A percentile compares a stretch with the other conserved stretches of the same genome.
Evolutionary conservation across 2,888 invertebrate genomes (phyloP).

Genomic region (Strigamia transsilvanica): DNA sequence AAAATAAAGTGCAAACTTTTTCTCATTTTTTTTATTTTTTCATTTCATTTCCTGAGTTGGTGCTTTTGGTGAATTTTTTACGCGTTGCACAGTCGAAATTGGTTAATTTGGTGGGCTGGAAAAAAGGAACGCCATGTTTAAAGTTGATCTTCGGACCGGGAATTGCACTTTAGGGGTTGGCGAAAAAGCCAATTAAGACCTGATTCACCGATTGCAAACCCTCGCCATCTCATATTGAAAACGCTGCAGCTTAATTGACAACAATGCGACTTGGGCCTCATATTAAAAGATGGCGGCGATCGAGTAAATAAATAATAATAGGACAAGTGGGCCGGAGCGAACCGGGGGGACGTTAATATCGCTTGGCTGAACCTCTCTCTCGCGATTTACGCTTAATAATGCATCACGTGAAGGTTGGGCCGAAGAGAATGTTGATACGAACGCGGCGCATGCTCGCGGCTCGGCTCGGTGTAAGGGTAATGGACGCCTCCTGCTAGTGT

Average conservation of each 20-base stretch:
- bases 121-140: conserved; percentile 2
- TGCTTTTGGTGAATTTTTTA: conserved; percentile 14
- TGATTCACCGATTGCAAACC: conserved; percentile 5
- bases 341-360: neutral
- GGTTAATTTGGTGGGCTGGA: neutral
- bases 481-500: too few relatives aligned
- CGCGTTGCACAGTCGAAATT: conserved; percentile 5
- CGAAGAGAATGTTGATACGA: neutral
- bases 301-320: conserved; percentile 7
- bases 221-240: neutral
- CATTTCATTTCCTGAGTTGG: conserved; percentile 1
- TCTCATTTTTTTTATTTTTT: neutral
- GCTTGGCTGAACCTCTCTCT: neutral
- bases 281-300: conserved; percentile 4
- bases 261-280: neutral
- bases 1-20: too few relatives aligned
- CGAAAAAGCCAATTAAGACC: conserved; percentile 7
- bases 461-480: neutral
- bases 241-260: neutral
- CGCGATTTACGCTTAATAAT: conserved; percentile 27
- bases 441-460: neutral
- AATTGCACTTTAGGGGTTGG: neutral
- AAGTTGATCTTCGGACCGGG: neutral
- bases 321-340: conserved; percentile 3
- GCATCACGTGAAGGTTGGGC: neutral